Percentiles rank a stretch among this genome's conserved stretches.
Evolutionary conservation across 2,888 invertebrate species (phyloP).

Genomic region (Tanytarsus gracilentus): DNA sequence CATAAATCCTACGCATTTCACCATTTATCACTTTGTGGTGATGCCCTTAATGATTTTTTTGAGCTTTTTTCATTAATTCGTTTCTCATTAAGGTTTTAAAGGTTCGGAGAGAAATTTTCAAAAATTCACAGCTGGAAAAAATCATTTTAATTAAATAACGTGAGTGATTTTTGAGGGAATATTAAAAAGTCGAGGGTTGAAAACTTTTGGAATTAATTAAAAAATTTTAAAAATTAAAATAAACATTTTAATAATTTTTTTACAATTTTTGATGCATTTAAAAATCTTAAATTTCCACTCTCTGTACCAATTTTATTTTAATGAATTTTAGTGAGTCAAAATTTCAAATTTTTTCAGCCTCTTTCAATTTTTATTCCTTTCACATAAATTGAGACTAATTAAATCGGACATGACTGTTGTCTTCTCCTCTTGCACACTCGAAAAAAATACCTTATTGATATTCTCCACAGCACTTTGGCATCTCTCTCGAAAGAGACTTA

Average conservation of each 20-base stretch:
- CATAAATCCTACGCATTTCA: not conserved
- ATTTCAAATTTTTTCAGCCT: not conserved
- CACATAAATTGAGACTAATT: too few relatives aligned
- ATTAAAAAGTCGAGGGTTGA: not conserved
- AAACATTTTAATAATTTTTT: not conserved
- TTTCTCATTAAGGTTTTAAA: constrained; percentile 3
- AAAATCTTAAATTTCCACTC: not conserved
- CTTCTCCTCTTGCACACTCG: too few relatives aligned
- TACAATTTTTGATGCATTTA: not conserved
- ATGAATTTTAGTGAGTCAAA: not conserved
- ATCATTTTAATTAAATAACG: constrained; percentile 13
- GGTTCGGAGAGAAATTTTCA: not conserved
- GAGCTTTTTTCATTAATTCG: not conserved
- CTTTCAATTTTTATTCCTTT: not conserved
- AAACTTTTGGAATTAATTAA: not conserved
- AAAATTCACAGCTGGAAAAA: not conserved
- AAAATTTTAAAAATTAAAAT: not conserved
- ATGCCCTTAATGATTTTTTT: constrained; percentile 2
- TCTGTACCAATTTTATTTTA: not conserved
- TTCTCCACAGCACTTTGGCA: not conserved
- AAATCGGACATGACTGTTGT: too few relatives aligned
- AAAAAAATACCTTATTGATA: too few relatives aligned
- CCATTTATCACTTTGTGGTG: constrained; percentile 1
- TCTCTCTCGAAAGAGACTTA: not conserved
- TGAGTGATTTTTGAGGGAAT: not conserved